Base-by-base conservation (phyloP, 2,888 invertebrate species). In the Scaptomyza parva region DNA sequence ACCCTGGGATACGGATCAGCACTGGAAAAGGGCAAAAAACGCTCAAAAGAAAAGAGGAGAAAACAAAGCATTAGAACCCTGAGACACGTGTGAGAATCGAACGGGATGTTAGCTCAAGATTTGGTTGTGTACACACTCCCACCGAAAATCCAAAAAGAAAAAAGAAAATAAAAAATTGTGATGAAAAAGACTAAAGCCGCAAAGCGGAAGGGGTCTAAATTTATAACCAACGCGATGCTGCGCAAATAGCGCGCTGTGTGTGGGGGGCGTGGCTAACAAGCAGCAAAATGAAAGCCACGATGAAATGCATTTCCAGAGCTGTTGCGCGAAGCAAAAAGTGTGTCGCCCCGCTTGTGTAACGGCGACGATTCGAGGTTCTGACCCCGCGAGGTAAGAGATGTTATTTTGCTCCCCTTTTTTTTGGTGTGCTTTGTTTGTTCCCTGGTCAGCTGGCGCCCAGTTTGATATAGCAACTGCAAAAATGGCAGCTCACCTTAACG, bases 401-500 rank as follows among this genome's bases (percentile, higher is more conserved):
- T 18, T 39, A 51, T 55, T 64, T 66, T 35, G 22, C 50, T 68
- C 53, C 50, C 18, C 4, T 24, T 28, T 45, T 24, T 45, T 37
- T 43, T 37, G 14, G 3, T 47, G 47, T 44, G 35, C 35, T 40
- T 40, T 35, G 51, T 30, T 41, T 28, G 28, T 37, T 9, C 44
- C 35, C 51, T 60, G 69, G 65, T 65, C 62, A 72, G 61, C 54
- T 72, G 57, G 45, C 44, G 51, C 62, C 47, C 85, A 57, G 66
- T 77, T 84, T 86, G 87, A 82, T 75, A 81, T 85, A 82, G 78
- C 54, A 86, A 86, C 87, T 82, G 78, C 52, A 53, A 75, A 84
- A 82, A 84, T 84, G 81, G 87, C 79, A 82, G 83, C 70, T 85
- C 88, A 88, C 80, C 80, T 79, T 86, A 88, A 74, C 83, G 66